Conservation (phyloP, 2,113 vertebrate genomes). For the Gallinago media region DNA sequence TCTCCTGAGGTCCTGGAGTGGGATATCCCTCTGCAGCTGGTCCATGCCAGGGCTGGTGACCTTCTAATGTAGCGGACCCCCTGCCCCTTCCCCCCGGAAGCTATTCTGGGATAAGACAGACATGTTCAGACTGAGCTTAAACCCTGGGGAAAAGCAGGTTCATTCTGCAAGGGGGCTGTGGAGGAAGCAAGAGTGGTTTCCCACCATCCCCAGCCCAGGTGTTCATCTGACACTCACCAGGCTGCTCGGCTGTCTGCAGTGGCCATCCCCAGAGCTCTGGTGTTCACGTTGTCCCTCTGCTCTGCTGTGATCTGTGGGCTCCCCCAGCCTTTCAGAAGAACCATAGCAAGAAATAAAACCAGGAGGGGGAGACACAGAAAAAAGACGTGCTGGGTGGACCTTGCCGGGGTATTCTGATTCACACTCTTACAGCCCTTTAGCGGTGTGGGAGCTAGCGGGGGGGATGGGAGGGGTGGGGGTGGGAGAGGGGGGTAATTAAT, state of each 20-base stretch:
- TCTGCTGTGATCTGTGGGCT: not conserved
- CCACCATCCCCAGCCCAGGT: not conserved
- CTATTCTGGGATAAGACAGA: not conserved
- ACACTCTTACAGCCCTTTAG: not conserved
- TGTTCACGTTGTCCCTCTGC: accelerated
- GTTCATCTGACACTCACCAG: not conserved
- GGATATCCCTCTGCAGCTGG: not conserved
- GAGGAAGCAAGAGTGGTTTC: not conserved
- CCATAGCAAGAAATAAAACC: not conserved
- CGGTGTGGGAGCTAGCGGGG: accelerated
- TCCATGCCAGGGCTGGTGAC: not conserved
- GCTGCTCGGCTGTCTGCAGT: accelerated
- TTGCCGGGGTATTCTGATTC: not conserved
- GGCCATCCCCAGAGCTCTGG: not conserved
- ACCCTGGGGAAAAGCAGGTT: not conserved
- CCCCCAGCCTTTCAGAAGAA: not conserved
- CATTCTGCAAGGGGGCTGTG: not conserved
- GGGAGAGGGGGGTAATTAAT: not conserved
- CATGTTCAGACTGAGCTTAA: not conserved
- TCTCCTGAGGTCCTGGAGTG: not conserved
- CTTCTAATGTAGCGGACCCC: accelerated
- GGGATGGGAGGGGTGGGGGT: not conserved
- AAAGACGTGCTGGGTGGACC: accelerated
- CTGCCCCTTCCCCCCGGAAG: not conserved
- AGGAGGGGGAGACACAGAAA: not conserved